These are phyloP conservation scores for Pardalotus punctatus DNA, from an alignment of 2,113 vertebrate species.

Conservation along the genomic window DNA sequence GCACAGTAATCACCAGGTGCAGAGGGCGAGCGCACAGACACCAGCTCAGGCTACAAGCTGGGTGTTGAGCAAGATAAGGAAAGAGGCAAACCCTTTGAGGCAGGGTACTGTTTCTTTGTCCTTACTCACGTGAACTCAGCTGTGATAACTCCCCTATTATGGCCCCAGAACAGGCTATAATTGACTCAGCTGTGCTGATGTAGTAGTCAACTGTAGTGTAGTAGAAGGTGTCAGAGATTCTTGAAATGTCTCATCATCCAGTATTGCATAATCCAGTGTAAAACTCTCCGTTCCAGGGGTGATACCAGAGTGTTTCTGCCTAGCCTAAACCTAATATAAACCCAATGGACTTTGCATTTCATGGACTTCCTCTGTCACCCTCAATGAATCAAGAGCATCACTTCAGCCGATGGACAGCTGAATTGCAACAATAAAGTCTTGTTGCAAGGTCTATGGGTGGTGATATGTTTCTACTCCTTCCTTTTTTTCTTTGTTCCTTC, in stretches of 20 bases:
- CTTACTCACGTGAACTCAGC: not conserved
- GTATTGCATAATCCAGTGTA: not conserved
- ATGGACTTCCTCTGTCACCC: not conserved
- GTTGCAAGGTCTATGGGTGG: not conserved
- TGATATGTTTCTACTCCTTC: not conserved
- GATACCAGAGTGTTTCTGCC: rapidly evolving
- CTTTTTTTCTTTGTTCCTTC: not conserved
- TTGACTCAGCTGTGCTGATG: rapidly evolving
- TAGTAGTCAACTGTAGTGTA: not conserved
- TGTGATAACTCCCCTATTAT: not conserved
- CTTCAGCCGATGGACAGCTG: not conserved
- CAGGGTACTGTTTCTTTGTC: not conserved
- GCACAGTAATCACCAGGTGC: not conserved
- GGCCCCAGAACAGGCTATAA: no score
- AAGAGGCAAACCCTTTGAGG: not conserved
- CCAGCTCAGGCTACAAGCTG: not conserved
- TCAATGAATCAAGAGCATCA: not conserved
- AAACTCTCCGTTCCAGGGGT: not conserved
- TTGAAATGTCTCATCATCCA: not conserved
- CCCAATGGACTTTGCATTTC: not conserved
- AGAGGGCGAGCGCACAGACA: rapidly evolving
- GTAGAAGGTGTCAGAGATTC: not conserved
- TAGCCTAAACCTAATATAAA: not conserved
- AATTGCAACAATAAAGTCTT: not conserved
- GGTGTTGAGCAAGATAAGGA: not conserved